Evolutionary conservation across 2,797 vertebrate species (phyloP), one percentile per base, ranked within the genome.

Genomic region (Aeoliscus strigatus): DNA sequence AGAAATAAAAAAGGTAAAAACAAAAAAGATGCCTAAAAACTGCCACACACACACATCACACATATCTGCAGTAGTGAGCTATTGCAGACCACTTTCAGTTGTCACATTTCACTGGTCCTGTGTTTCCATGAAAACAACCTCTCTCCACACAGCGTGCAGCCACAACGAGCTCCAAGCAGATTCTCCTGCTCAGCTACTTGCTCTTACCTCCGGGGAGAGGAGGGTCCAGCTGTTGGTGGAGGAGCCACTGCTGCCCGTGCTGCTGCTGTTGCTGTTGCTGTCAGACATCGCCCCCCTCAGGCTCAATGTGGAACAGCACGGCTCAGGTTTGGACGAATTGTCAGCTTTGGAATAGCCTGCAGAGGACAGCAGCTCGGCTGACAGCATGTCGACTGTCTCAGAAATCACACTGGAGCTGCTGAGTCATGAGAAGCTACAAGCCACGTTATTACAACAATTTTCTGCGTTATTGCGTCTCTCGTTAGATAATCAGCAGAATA

Each of bases 181-280:
- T 34, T 36, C 40, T 28, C 29, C 38, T 33, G 24, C 24, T 32
- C 36, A 13, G 13, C 42, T 41, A 21, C 30, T n/a, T 2, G 8
- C 44, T 23, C 53, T 73, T 76, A 93, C 94, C 93, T 96, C 91
- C 0, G 89, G 70, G 24, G 90, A 90, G 0, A 91, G 86, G 41
- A 93, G 86, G 45, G 94, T 92, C 92, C 93, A 93, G 80, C 88
- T 91, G 74, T 89, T 87, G 38, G 85, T 90, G 0, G 89, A 86
- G 46, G 90, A 86, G 53, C 90, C 90, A 5, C 75, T 85, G 53
- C 87, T 88, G 39, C 87, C 86, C 5, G 80, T 82, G 60, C 82
- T 85, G 38, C 74, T 77, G 34, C 79, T 85, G 38, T 75, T 77
- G 34, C 79, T 81, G 64, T 87, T 77, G 78, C 92, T 77, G 78